Evolutionary conservation across 2,113 vertebrate species (phyloP), one percentile per base, ranked within the genome.

Genomic region (Corvus cornix): DNA sequence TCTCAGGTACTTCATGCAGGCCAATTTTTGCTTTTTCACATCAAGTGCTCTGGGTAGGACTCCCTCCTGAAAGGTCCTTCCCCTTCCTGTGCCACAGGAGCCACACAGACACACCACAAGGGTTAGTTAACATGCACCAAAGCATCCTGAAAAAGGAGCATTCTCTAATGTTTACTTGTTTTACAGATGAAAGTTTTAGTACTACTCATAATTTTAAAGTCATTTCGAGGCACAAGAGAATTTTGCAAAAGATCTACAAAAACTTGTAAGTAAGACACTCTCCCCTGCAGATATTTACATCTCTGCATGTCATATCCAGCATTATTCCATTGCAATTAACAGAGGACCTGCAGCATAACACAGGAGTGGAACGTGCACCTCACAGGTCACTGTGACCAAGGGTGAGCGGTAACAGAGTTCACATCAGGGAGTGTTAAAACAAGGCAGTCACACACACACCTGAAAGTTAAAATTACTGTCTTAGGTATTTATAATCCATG

Each of bases 1-100:
- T 39, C 67, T 74, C 88, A 77, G 35, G 11, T 48, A 39, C 0
- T 0, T 33, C n/a, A 27, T 0, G 0, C 5, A 41, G 41, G 17
- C 27, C 16, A 35, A 44, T 16, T 53, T 69, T 53, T 74, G 41
- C 76, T 58, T 62, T 69, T 80, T 35, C 60, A 67, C 26, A 49
- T 28, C 7, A 53, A 22, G 18, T 43, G 15, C 28, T 74, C 9
- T 7, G 18, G 69, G 58, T 35, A 55, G 11, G 9, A 74, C 10
- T 70, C 33, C 37, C 11, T 78, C 60, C 75, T 60, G 74, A 56
- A 66, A 63, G 33, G 30, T n/a, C n/a, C 41, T 77, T 80, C 27
- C 59, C 11, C 43, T 56, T 46, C 56, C 19, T 10, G 31, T 66
- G 26, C 64, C 43, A 41, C 16, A 77, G 46, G 60, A 66, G 46